These are phyloP conservation scores for Gulo gulo DNA, from an alignment of 2,113 vertebrate genomes.

Conservation along the genomic window DNA sequence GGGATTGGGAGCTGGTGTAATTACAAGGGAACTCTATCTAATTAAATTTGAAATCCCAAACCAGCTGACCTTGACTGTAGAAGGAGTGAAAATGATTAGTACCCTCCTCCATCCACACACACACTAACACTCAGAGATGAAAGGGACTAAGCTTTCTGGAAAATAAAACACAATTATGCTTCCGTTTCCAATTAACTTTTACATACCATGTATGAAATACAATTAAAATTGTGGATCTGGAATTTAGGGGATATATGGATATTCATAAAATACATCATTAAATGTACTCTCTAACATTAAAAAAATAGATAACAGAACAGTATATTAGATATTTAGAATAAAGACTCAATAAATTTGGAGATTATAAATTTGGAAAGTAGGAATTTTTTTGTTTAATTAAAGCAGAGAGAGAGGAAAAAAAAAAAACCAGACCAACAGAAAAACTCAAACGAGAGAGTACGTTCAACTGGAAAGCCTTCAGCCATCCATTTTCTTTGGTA, in stretches of 20 bases:
- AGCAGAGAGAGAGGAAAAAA: neutral
- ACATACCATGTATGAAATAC: neutral
- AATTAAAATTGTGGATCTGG: neutral
- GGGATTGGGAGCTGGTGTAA: neutral
- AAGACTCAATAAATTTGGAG: neutral
- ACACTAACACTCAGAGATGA: neutral
- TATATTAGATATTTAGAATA: neutral
- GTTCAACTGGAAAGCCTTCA: neutral
- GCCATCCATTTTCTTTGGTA: neutral
- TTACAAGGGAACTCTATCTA: neutral
- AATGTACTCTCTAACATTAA: neutral
- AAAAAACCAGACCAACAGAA: neutral
- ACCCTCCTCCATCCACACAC: accelerated
- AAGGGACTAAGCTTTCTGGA: neutral
- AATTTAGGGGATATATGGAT: neutral
- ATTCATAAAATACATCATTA: neutral
- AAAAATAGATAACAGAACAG: neutral
- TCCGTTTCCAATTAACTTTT: neutral
- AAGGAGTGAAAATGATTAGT: neutral
- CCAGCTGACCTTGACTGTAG: neutral
- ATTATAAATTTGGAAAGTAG: neutral
- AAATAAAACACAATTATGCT: neutral
- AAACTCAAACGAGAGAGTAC: neutral
- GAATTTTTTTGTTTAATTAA: neutral
- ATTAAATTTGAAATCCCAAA: neutral